Base-by-base conservation (phyloP, 2,113 vertebrate species). In the Trogon surrucura region DNA sequence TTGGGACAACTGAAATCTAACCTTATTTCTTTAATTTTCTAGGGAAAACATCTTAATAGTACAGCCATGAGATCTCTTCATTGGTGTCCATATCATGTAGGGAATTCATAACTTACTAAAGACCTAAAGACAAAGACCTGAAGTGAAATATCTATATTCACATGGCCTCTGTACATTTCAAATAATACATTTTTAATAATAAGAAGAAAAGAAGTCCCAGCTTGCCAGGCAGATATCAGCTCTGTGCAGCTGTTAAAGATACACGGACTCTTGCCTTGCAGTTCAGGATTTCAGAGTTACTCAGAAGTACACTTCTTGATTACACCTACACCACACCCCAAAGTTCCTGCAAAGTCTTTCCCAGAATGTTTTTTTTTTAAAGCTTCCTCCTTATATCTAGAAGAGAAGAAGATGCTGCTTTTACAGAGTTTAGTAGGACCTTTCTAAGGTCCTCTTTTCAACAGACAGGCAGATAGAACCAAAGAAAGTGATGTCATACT, bases 231-330 rank as follows among this genome's bases (percentile, higher is more conserved):
- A 92, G 54, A 61, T 53, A 65, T 27, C 29, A 69, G 20, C 50
- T 64, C 34, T 7, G 26, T 48, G 45, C 45, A 83, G 20, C 19
- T 72, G 25, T 50, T 85, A 71, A 56, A 0, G 0, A 19, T 11
- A 8, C n/a, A 50, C 82, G 50, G 34, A 48, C 9, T 7, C 4
- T 17, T 65, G 50, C 32, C 47, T 66, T 44, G 29, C 22, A 65
- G 56, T 58, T 61, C 30, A 70, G 58, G 18, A 50, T 67, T 88
- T 85, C 56, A 57, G 23, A 91, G 44, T 45, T 80, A 36, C n/a
- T 62, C 5, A 5, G 29, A 13, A 74, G 8, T 16, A 18, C 57
- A 34, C 57, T 66, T 34, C 21, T 15, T 67, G 45, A 4, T 69
- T 81, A 26, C 32, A 48, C 36, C 41, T 72, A 48, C 71, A 89